Evolutionary conservation across 35 echinoderm and acorn worm species (phyloP).

Genomic region (Heliocidaris erythrogramma): DNA sequence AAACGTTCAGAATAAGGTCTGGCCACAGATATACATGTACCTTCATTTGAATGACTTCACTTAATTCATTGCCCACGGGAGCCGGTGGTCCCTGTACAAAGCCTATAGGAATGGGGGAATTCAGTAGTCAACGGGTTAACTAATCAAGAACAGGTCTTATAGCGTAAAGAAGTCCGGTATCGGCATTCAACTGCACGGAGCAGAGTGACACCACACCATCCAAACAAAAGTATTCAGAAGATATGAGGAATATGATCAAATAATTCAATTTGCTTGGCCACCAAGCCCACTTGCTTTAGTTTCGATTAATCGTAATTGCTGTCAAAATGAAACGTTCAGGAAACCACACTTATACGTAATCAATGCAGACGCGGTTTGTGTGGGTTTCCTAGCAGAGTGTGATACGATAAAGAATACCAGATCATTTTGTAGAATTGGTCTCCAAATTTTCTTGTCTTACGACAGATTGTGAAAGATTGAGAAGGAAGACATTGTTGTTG

Average conservation of each 20-base stretch:
- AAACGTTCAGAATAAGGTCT: too few species aligned
- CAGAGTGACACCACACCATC: not conserved
- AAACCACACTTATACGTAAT: not conserved
- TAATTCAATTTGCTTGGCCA: slow-evolving; percentile 37
- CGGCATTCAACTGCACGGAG: not conserved
- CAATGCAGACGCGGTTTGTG: not conserved
- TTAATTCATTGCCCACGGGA: too few species aligned
- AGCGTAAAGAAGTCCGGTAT: too few species aligned
- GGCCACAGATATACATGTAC: too few species aligned
- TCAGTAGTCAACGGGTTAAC: too few species aligned
- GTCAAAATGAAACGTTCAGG: not conserved
- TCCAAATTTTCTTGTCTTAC: not conserved
- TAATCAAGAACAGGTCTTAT: too few species aligned
- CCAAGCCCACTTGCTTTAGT: slow-evolving; percentile 33
- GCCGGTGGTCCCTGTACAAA: too few species aligned
- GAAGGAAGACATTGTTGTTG: not conserved
- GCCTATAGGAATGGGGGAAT: too few species aligned
- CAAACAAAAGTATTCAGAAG: not conserved
- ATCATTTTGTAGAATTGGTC: not conserved
- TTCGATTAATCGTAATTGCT: slow-evolving; percentile 46
- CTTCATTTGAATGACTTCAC: too few species aligned
- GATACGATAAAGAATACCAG: not conserved
- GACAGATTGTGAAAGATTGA: not conserved
- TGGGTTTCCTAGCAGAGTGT: not conserved
- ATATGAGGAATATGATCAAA: slow-evolving; percentile 15